phyloP scores from a whole-genome alignment of 2,113 vertebrate genomes.

The Pelvicachromis taeniatus region DNA sequence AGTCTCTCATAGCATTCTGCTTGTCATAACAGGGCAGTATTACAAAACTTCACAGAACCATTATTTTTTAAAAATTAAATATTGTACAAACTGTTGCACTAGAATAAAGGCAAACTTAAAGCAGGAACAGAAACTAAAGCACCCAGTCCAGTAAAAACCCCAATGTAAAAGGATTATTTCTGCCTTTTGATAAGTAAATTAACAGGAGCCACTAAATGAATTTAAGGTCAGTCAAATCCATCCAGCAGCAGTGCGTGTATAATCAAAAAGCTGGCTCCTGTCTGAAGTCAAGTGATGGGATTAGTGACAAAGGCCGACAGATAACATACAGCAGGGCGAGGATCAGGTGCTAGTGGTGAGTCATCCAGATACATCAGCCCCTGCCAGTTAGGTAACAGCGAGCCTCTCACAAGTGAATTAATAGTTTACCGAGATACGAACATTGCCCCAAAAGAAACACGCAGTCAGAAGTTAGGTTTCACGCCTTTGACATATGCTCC shows the following conservation, averaged over 20 bases:
- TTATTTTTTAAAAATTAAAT: background rate
- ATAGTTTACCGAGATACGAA: background rate
- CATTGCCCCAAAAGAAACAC: background rate
- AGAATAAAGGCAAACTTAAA: background rate
- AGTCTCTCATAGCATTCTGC: background rate
- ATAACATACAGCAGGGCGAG: background rate
- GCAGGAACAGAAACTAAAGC: background rate
- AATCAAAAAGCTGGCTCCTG: background rate
- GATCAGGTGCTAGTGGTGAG: conserved; percentile 36
- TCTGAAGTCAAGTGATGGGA: background rate
- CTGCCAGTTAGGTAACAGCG: background rate
- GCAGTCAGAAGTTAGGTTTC: background rate
- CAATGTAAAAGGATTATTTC: background rate
- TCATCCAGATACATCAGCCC: conserved; percentile 23
- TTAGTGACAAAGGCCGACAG: conserved; percentile 7
- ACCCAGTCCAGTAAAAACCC: background rate
- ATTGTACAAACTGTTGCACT: background rate
- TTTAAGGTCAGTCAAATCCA: background rate
- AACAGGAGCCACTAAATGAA: background rate
- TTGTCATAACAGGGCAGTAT: background rate
- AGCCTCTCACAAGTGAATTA: background rate
- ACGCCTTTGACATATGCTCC: background rate
- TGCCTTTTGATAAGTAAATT: background rate
- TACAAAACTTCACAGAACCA: background rate
- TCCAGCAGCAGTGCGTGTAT: background rate